Conservation (phyloP, 2,113 vertebrate species). For the Heliornis fulica region DNA sequence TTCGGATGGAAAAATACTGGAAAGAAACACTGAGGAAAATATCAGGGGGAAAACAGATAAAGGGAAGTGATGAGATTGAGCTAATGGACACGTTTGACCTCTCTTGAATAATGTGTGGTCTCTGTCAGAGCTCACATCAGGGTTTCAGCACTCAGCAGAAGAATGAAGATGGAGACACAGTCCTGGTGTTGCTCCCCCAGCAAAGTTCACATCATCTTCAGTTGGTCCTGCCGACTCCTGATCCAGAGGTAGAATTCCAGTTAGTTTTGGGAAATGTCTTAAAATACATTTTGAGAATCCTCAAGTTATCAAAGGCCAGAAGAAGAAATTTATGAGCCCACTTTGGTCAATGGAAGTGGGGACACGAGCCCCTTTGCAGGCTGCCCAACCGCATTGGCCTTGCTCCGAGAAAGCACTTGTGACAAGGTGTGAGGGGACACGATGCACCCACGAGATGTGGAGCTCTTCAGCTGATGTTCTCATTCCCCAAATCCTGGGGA, state of each 20-base stretch:
- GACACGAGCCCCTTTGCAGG: background rate
- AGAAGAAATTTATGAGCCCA: background rate
- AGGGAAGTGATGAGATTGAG: background rate
- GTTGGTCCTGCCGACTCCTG: background rate
- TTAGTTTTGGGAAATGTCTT: background rate
- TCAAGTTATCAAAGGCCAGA: background rate
- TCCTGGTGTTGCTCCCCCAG: background rate
- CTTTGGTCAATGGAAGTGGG: background rate
- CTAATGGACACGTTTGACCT: background rate
- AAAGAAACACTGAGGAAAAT: background rate
- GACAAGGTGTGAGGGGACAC: background rate
- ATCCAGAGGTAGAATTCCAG: background rate
- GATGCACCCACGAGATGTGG: background rate
- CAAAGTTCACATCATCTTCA: background rate
- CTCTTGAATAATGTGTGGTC: background rate
- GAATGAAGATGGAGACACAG: background rate
- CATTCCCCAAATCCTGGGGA: background rate
- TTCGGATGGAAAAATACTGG: slow-evolving; percentile 6
- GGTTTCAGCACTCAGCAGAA: background rate
- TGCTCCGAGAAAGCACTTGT: background rate
- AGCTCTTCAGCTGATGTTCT: background rate
- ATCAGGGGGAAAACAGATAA: background rate
- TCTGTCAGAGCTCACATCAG: background rate
- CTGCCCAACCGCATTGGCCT: background rate
- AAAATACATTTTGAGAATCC: background rate